These are phyloP conservation scores for Bothrops alternatus DNA, from an alignment of 2,797 vertebrate genomes.

Conservation along the genomic window DNA sequence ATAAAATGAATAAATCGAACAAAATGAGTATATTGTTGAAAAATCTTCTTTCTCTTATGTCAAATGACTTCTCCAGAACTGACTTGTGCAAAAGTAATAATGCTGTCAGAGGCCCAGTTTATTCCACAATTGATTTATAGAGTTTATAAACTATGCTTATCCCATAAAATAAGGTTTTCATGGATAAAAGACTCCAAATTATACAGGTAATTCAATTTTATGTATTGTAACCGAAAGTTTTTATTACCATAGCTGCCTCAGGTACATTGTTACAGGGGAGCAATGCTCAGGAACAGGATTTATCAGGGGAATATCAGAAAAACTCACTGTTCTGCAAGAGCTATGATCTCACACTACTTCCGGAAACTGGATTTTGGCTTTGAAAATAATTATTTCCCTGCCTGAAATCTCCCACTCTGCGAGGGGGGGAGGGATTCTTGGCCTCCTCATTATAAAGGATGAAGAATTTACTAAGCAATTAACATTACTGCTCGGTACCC, in stretches of 20 bases:
- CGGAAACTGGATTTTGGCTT: background rate
- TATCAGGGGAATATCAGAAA: background rate
- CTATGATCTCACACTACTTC: background rate
- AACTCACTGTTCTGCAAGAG: background rate
- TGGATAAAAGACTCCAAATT: background rate
- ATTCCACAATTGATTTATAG: background rate
- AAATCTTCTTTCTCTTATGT: background rate
- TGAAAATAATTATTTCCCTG: background rate
- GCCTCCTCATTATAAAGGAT: background rate
- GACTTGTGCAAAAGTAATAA: background rate
- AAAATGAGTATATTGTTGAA: background rate
- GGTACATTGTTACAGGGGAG: background rate
- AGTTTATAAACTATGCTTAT: background rate
- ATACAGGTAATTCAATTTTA: background rate
- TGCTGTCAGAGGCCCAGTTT: background rate
- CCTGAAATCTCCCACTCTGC: background rate
- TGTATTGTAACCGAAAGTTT: background rate
- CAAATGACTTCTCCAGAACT: background rate
- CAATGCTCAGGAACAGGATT: background rate
- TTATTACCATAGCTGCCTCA: background rate
- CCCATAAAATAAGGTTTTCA: background rate
- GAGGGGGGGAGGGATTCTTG: background rate
- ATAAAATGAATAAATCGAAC: background rate
- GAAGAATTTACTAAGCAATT: background rate
- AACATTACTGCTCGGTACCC: too few species aligned